phyloP scores from a whole-genome alignment of 2,113 vertebrate genomes.

The Tyrannus savana region DNA sequence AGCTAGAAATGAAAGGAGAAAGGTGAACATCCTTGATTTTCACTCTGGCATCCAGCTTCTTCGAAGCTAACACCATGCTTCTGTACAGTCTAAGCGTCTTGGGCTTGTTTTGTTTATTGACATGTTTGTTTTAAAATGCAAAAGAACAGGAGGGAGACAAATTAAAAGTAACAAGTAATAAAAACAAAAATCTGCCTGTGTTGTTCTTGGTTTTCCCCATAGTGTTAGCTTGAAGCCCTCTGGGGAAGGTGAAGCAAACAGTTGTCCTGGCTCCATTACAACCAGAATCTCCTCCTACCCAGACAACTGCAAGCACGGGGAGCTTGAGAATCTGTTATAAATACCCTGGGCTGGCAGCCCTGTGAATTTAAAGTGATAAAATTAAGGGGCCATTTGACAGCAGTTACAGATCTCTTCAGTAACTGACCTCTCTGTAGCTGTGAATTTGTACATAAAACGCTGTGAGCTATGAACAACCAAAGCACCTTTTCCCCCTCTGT shows the following conservation, averaged over 20 bases:
- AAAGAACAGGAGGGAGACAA: not conserved
- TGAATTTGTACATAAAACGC: not conserved
- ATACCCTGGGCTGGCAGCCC: not conserved
- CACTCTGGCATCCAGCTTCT: not conserved
- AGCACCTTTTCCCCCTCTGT: not conserved
- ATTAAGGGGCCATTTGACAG: constrained; percentile 1
- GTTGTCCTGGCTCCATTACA: not conserved
- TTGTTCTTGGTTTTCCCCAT: not conserved
- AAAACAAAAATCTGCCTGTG: not conserved
- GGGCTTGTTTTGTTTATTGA: not conserved
- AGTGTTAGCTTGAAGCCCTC: not conserved
- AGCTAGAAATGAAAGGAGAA: not conserved
- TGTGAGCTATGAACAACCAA: not conserved
- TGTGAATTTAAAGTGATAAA: not conserved
- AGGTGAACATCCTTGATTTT: not conserved
- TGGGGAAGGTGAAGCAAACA: constrained; percentile 3
- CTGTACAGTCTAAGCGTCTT: not conserved
- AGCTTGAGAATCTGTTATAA: not conserved
- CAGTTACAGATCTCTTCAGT: not conserved
- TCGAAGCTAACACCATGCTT: not conserved
- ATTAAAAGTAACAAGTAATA: not conserved
- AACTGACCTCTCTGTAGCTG: not conserved
- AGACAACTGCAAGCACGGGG: not conserved
- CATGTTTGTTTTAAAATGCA: not conserved
- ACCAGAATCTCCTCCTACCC: not conserved